Percentiles rank a stretch among this genome's conserved stretches.
Evolutionary conservation across 2,888 invertebrate genomes (phyloP).

Genomic region (Tineola bisselliella): DNA sequence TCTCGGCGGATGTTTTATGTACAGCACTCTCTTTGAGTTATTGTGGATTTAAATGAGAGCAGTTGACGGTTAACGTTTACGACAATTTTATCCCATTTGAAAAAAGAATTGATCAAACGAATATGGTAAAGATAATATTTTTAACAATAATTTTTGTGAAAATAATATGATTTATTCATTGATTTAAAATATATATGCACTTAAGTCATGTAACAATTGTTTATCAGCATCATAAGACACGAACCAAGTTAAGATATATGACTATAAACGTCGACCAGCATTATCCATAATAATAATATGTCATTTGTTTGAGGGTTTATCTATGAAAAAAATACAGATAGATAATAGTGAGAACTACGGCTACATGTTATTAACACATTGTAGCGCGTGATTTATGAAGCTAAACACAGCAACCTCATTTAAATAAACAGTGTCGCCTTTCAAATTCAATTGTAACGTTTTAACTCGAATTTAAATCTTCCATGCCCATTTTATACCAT

Average conservation of each 20-base stretch:
- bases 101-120: too few species aligned
- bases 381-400: neutral
- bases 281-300: neutral
- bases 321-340: neutral
- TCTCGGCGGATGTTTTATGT: neutral
- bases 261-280: neutral
- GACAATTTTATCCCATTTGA: neutral
- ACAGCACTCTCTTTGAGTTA: slow-evolving; percentile 9
- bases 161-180: too few species aligned
- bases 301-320: slow-evolving; percentile 1
- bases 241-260: neutral
- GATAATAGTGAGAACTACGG: neutral
- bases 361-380: neutral
- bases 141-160: too few species aligned
- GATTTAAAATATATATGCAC: too few species aligned
- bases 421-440: neutral
- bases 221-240: neutral
- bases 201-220: neutral
- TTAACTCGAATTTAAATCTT: neutral
- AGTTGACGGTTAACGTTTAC: neutral
- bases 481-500: neutral
- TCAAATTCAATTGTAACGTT: neutral
- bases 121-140: too few species aligned
- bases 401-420: neutral
- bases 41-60: slow-evolving; percentile 8